These are phyloP conservation scores for Sternotherus odoratus DNA, from an alignment of 2,797 vertebrate species.

Conservation along the genomic window DNA sequence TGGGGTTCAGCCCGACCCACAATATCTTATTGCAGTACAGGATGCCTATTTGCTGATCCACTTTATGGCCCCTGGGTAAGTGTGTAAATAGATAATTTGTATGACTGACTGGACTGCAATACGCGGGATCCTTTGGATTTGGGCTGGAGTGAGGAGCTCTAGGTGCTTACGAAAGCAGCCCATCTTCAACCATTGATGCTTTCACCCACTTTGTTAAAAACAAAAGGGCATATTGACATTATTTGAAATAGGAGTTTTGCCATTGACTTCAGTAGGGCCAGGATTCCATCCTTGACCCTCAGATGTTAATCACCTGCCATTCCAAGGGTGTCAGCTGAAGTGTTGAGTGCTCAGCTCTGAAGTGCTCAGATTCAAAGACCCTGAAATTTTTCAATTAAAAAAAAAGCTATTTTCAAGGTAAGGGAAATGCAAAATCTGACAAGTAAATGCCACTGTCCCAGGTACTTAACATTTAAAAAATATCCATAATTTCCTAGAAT, in stretches of 20 bases:
- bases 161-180: background rate
- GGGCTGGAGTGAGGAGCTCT: background rate
- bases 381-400: background rate
- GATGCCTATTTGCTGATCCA: too few relatives aligned
- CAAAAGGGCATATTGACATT: background rate
- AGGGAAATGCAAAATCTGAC: background rate
- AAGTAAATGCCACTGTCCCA: background rate
- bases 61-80: too few relatives aligned
- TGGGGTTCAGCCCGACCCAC: too few relatives aligned
- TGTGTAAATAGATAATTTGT: background rate
- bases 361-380: background rate
- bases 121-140: background rate
- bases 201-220: background rate
- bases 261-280: background rate
- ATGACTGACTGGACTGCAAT: background rate
- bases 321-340: background rate
- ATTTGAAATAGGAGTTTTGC: slow-evolving; percentile 23
- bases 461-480: background rate
- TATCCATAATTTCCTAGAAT: background rate
- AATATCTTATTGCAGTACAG: too few relatives aligned
- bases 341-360: background rate
- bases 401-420: background rate
- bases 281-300: background rate
- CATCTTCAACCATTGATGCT: background rate
- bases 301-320: background rate